A percentile compares a stretch with the other conserved stretches of the same genome.
Conservation (phyloP, 2,888 invertebrate species). For the Ochropleura leucogaster region DNA sequence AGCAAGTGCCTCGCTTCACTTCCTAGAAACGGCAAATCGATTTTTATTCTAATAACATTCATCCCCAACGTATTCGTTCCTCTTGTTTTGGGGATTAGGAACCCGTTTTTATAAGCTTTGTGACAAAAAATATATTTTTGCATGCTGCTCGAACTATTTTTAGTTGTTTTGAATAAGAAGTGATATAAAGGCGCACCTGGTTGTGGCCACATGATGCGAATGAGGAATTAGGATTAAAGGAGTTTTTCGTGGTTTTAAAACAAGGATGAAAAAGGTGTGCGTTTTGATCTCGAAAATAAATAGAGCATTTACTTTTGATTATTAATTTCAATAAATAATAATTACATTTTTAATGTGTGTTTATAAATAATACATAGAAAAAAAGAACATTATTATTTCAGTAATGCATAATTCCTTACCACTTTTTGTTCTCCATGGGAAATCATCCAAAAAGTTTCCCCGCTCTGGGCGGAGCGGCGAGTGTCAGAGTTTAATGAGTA, state of each 20-base stretch:
- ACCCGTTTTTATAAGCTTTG: constrained; percentile 69
- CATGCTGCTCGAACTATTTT: constrained; percentile 62
- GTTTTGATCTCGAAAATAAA: neutral
- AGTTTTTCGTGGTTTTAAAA: constrained; percentile 14
- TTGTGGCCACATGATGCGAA: constrained; percentile 35
- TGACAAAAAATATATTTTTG: constrained; percentile 67
- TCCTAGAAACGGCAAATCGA: constrained; percentile 84
- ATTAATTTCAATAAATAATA: too few species aligned
- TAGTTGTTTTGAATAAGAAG: constrained; percentile 57
- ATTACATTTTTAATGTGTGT: too few species aligned
- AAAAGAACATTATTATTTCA: too few species aligned
- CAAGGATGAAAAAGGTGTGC: constrained; percentile 5
- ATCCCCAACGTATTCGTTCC: constrained; percentile 65
- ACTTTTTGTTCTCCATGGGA: too few species aligned
- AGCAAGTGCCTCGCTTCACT: constrained; percentile 86
- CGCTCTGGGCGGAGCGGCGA: too few species aligned
- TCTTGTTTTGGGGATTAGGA: constrained; percentile 83
- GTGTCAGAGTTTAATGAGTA: too few species aligned
- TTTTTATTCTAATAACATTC: constrained; percentile 76
- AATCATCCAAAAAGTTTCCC: too few species aligned
- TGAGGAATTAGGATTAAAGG: constrained; percentile 35
- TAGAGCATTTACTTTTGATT: too few species aligned
- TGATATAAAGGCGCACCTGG: constrained; percentile 68
- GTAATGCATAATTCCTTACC: neutral
- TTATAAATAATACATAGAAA: too few species aligned